Percentiles rank a stretch among this genome's conserved stretches.
Evolutionary conservation across 2,888 invertebrate genomes (phyloP).

Genomic region (Eupithecia subumbrata): DNA sequence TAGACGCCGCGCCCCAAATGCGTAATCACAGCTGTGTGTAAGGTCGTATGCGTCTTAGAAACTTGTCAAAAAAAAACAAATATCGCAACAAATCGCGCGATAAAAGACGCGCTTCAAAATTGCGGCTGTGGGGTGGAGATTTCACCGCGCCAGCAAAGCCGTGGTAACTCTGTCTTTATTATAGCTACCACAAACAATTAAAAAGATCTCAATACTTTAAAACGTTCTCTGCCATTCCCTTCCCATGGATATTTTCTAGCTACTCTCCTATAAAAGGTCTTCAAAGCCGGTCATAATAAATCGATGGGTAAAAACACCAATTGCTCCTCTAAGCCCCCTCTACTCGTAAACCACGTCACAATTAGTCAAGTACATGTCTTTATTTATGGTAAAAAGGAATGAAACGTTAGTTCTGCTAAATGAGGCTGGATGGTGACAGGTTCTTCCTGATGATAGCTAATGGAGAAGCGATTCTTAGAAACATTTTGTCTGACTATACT

Average conservation of each 20-base stretch:
- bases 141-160: too few relatives aligned
- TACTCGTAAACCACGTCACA: slow-evolving; percentile 78
- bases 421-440: slow-evolving; percentile 9
- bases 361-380: slow-evolving; percentile 73
- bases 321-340: neutral
- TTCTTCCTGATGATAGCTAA: neutral
- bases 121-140: too few relatives aligned
- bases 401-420: slow-evolving; percentile 5
- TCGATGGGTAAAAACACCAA: slow-evolving; percentile 6
- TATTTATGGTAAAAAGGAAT: slow-evolving; percentile 61
- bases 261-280: neutral
- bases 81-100: too few relatives aligned
- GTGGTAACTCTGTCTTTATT: too few relatives aligned
- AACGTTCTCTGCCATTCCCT: neutral
- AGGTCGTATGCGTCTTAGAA: too few relatives aligned
- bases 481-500: neutral
- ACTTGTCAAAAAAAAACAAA: too few relatives aligned
- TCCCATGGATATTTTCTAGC: slow-evolving; percentile 1
- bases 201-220: neutral
- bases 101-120: too few relatives aligned
- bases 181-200: neutral
- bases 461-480: neutral
- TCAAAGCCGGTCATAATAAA: slow-evolving; percentile 3
- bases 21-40: too few relatives aligned
- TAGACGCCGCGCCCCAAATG: too few relatives aligned